These are phyloP conservation scores for Onychostoma macrolepis DNA, from an alignment of 2,113 vertebrate species.

Conservation along the genomic window DNA sequence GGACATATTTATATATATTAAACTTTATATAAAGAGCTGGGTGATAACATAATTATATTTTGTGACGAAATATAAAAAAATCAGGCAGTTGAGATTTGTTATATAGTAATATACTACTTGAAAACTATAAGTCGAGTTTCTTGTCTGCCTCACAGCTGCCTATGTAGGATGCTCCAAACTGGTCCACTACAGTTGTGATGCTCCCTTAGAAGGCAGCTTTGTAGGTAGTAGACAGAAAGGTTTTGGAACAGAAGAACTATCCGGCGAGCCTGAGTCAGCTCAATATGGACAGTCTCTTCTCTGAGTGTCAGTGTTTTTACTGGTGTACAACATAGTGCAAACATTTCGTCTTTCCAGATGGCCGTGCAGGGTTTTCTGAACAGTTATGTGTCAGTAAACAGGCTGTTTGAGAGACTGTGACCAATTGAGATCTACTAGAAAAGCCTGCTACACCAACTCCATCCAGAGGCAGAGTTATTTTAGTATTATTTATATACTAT, in stretches of 20 bases:
- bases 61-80: too few relatives aligned
- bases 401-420: neutral
- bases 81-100: too few relatives aligned
- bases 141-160: neutral
- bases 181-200: neutral
- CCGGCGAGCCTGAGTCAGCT: neutral
- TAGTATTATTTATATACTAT: neutral
- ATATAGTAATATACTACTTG: neutral
- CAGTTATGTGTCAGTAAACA: neutral
- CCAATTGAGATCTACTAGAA: neutral
- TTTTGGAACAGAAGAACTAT: too few relatives aligned
- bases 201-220: neutral
- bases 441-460: too few relatives aligned
- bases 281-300: neutral
- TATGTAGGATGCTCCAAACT: too few relatives aligned
- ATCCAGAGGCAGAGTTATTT: neutral
- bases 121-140: neutral
- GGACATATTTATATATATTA: neutral
- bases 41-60: too few relatives aligned
- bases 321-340: neutral
- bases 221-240: too few relatives aligned
- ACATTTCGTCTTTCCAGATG: neutral
- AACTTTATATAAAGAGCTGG: too few relatives aligned
- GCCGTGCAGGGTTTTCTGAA: neutral
- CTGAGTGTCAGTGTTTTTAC: neutral